A percentile compares a stretch with the other conserved stretches of the same genome.
Conservation (phyloP, 2,797 vertebrate genomes). For the Anableps anableps region DNA sequence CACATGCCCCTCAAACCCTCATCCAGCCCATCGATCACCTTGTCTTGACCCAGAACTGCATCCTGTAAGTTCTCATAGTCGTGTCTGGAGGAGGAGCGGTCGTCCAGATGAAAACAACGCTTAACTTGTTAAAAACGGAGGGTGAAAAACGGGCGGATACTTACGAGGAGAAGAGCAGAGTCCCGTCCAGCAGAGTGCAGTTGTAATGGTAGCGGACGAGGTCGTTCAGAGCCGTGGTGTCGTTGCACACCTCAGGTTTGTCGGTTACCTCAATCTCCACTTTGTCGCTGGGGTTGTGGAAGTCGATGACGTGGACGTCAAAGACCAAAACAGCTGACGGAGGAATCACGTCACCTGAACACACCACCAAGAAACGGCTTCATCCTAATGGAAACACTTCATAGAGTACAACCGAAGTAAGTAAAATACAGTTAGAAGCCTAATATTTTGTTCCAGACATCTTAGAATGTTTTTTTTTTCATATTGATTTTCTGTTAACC, state of each 20-base stretch:
- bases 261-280: conserved; percentile 82
- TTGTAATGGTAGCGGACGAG: conserved; percentile 94
- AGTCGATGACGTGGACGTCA: conserved; percentile 91
- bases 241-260: conserved; percentile 85
- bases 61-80: conserved; percentile 86
- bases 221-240: conserved; percentile 84
- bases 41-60: conserved; percentile 86
- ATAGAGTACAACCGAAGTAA: not conserved
- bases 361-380: accelerated
- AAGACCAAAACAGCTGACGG: conserved; percentile 91
- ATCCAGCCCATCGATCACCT: conserved; percentile 94
- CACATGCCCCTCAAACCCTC: conserved; percentile 90
- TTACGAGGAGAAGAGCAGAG: conserved; percentile 90
- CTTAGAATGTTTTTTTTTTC: not conserved
- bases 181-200: conserved; percentile 92
- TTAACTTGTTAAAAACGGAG: not conserved
- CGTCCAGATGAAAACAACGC: not conserved
- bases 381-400: not conserved
- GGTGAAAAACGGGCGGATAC: conserved; percentile 26
- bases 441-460: not conserved
- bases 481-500: not conserved
- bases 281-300: conserved; percentile 90
- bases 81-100: conserved; percentile 68
- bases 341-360: conserved; percentile 89
- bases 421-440: not conserved